These are phyloP conservation scores for Drosophila borborema DNA, from an alignment of 2,888 invertebrate genomes.

Conservation along the genomic window DNA sequence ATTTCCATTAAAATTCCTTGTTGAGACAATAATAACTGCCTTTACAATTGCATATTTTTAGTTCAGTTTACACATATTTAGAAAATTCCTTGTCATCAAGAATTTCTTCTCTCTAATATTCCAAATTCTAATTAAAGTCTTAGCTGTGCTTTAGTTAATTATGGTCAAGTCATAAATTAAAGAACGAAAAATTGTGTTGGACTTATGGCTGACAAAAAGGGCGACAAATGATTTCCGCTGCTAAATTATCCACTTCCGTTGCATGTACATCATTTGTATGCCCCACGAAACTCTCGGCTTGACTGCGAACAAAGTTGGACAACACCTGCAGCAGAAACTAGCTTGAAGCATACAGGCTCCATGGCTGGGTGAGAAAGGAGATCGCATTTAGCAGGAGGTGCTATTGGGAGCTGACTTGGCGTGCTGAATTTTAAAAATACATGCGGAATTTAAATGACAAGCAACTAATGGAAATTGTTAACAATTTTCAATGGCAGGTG, in stretches of 20 bases:
- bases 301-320: conserved; percentile 56
- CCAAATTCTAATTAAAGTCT: not conserved
- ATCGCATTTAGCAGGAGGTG: conserved; percentile 19
- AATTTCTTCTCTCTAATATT: not conserved
- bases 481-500: conserved; percentile 68
- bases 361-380: conserved; percentile 23
- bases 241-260: conserved; percentile 76
- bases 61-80: not conserved
- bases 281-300: conserved; percentile 22
- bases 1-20: too few species aligned
- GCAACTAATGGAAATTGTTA: conserved; percentile 82
- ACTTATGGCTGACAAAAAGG: conserved; percentile 70
- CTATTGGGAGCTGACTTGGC: conserved; percentile 10
- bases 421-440: conserved; percentile 68
- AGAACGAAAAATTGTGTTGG: conserved; percentile 44
- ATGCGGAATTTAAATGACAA: conserved; percentile 79
- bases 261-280: conserved; percentile 68
- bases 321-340: conserved; percentile 51
- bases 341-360: not conserved
- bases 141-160: conserved; percentile 40
- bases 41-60: too few species aligned
- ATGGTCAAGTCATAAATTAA: conserved; percentile 32
- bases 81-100: not conserved
- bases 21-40: too few species aligned
- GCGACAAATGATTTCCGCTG: conserved; percentile 76